A percentile compares a stretch with the other conserved stretches of the same genome.
phyloP scores from a whole-genome alignment of 1,140 invertebrate species.

The Temnothorax longispinosus region DNA sequence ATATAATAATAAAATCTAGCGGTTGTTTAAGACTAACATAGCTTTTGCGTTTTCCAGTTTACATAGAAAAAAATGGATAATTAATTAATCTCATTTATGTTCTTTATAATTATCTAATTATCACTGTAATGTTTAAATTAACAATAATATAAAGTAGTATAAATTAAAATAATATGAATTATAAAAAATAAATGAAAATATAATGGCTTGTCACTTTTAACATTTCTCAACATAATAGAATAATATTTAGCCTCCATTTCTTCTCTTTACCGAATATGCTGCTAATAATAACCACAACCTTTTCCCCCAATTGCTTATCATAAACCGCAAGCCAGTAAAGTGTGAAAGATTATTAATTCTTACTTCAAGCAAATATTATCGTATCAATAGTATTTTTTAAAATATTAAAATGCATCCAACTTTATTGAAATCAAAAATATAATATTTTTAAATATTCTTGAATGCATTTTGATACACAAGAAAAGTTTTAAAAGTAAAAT shows the following conservation, averaged over 20 bases:
- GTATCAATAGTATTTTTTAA: neutral
- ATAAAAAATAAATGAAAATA: constrained; percentile 30
- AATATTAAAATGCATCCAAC: neutral
- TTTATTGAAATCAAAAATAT: neutral
- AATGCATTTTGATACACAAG: neutral
- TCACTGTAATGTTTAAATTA: neutral
- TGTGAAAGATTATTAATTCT: constrained; percentile 1
- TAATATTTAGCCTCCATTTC: neutral
- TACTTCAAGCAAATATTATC: constrained; percentile 4
- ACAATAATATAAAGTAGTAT: neutral
- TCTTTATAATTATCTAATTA: neutral
- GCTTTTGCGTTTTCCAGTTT: neutral
- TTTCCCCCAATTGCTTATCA: neutral
- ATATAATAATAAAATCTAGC: constrained; percentile 27
- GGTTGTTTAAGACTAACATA: constrained; percentile 11
- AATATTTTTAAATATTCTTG: neutral
- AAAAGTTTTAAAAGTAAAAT: neutral
- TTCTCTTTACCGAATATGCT: neutral
- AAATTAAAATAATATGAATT: neutral
- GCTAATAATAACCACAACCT: constrained; percentile 15
- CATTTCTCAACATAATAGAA: neutral
- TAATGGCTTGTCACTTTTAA: neutral
- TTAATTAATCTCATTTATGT: neutral
- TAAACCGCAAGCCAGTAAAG: constrained; percentile 24
- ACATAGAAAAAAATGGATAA: neutral